Conservation (phyloP, 1,140 invertebrate genomes). For the Nebria ingens region DNA sequence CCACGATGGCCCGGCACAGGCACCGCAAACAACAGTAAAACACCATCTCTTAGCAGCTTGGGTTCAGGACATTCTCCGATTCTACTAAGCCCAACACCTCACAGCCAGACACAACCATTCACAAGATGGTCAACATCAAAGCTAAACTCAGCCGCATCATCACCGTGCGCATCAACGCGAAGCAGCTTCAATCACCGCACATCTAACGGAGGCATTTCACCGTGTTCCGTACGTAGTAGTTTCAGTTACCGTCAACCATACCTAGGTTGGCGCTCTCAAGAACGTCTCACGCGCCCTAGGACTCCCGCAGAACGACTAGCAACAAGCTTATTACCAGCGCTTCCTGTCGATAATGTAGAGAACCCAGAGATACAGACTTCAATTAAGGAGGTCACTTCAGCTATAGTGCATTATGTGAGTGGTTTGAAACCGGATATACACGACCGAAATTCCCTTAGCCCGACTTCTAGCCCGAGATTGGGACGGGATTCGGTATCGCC, state of each 20-base stretch:
- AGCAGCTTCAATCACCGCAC: conserved; percentile 46
- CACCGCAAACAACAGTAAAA: conserved; percentile 25
- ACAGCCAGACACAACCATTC: conserved; percentile 37
- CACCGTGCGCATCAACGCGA: conserved; percentile 50
- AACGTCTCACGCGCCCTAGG: conserved; percentile 60
- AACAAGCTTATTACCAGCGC: conserved; percentile 45
- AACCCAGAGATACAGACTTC: conserved; percentile 75
- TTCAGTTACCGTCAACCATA: conserved; percentile 67
- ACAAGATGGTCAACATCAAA: conserved; percentile 78
- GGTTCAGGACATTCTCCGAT: conserved; percentile 29
- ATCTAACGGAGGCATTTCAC: conserved; percentile 31
- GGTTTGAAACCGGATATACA: conserved; percentile 51
- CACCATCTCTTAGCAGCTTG: conserved; percentile 33
- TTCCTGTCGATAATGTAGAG: conserved; percentile 34
- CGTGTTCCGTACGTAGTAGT: conserved; percentile 43
- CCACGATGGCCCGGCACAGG: conserved; percentile 23
- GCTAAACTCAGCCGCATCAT: conserved; percentile 62
- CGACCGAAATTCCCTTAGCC: conserved; percentile 26
- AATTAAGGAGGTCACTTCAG: conserved; percentile 84
- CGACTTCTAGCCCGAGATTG: conserved; percentile 20
- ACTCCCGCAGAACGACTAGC: conserved; percentile 74
- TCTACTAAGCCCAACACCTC: conserved; percentile 28
- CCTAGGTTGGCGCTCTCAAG: conserved; percentile 81
- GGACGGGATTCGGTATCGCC: conserved; percentile 16
- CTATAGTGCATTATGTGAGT: conserved; percentile 85